Conservation (phyloP, 2,797 vertebrate genomes). For the Oophaga sylvatica region DNA sequence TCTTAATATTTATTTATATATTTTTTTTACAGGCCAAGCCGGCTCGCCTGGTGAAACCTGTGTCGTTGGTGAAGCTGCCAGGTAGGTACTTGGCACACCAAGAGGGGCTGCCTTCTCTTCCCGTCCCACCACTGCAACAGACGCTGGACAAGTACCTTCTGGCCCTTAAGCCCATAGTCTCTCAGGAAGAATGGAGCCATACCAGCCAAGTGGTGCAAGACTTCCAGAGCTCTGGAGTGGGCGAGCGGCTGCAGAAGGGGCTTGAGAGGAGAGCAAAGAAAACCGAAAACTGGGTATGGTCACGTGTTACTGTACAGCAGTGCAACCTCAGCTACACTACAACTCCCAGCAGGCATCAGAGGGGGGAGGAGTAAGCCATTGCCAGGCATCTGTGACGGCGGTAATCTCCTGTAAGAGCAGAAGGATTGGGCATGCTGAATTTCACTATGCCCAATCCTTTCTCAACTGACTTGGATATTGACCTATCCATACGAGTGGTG, state of each 20-base stretch:
- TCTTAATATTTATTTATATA: neutral
- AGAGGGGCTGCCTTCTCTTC: conserved; percentile 84
- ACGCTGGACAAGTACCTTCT: conserved; percentile 87
- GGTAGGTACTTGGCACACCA: conserved; percentile 83
- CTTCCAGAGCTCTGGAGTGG: conserved; percentile 83
- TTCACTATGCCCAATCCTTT: no score
- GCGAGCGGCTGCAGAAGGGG: conserved; percentile 90
- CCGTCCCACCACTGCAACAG: conserved; percentile 87
- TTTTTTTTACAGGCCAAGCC: conserved; percentile 75
- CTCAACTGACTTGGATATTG: no score
- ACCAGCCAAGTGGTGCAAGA: conserved; percentile 84
- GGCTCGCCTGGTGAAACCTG: conserved; percentile 77
- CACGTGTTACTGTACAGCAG: neutral
- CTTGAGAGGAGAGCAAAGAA: conserved; percentile 89
- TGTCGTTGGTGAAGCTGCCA: conserved; percentile 74
- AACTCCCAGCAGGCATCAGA: no score
- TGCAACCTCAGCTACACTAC: no score
- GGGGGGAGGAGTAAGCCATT: no score
- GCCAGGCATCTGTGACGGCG: no score
- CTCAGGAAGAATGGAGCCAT: conserved; percentile 86
- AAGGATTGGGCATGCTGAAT: no score
- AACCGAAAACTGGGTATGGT: conserved; percentile 91
- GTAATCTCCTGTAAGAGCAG: no score
- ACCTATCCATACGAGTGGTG: no score
- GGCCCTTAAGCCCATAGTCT: conserved; percentile 86